Conservation (phyloP, 2,888 invertebrate genomes). For the Bellardia bayeri region DNA sequence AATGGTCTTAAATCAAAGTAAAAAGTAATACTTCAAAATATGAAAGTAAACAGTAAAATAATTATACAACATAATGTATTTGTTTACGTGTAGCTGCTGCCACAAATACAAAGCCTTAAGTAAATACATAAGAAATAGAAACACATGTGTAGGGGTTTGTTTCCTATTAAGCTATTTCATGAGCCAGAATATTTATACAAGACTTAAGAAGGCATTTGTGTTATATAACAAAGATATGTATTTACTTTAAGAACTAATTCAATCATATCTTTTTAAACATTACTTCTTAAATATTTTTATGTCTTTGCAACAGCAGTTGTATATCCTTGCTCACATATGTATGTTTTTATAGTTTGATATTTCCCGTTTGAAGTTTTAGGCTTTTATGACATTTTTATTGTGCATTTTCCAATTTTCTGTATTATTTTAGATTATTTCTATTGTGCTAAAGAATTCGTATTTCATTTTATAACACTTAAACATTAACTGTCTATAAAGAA, state of each 20-base stretch:
- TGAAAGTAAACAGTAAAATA: slow-evolving; percentile 57
- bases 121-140: not conserved
- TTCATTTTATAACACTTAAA: slow-evolving; percentile 47
- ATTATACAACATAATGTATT: slow-evolving; percentile 39
- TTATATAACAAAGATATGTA: slow-evolving; percentile 8
- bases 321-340: slow-evolving; percentile 62
- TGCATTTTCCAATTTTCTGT: slow-evolving; percentile 57
- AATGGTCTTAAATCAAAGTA: slow-evolving; percentile 69
- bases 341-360: slow-evolving; percentile 55
- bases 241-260: slow-evolving; percentile 2
- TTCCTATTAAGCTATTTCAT: slow-evolving; percentile 47
- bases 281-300: slow-evolving; percentile 12
- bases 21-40: slow-evolving; percentile 67
- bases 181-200: slow-evolving; percentile 55
- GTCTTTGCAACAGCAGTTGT: not conserved
- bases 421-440: slow-evolving; percentile 53
- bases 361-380: slow-evolving; percentile 33
- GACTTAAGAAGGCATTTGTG: slow-evolving; percentile 53
- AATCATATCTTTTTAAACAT: slow-evolving; percentile 23
- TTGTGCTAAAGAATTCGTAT: slow-evolving; percentile 10
- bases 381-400: slow-evolving; percentile 67
- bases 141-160: slow-evolving; percentile 4
- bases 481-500: slow-evolving; percentile 42
- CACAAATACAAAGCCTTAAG: not conserved
- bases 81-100: not conserved